Evolutionary conservation across 2,888 invertebrate species (phyloP).

Genomic region (Tuta absoluta): DNA sequence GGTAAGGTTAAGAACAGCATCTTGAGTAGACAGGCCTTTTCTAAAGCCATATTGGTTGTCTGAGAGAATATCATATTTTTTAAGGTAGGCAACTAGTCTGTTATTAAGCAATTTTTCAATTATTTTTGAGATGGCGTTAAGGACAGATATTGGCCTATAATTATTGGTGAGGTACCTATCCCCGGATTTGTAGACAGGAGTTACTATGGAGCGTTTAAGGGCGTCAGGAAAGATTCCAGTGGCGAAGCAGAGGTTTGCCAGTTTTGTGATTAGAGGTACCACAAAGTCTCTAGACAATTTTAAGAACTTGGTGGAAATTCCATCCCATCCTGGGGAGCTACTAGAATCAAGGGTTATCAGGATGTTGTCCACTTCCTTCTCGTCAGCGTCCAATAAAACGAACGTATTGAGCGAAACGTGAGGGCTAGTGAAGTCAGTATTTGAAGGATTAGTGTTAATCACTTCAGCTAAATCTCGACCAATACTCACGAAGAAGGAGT

Average conservation of each 20-base stretch:
- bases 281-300: slow-evolving; percentile 25
- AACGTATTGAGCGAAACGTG: slow-evolving; percentile 1
- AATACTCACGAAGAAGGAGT: slow-evolving; percentile 19
- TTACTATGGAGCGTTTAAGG: slow-evolving; percentile 26
- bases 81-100: not conserved
- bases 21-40: not conserved
- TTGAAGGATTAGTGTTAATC: not conserved
- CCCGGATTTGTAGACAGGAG: slow-evolving; percentile 28
- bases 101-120: too few species aligned
- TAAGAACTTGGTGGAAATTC: slow-evolving; percentile 25
- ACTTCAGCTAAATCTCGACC: slow-evolving; percentile 12
- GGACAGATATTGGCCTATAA: too few species aligned
- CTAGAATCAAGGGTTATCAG: slow-evolving; percentile 19
- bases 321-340: slow-evolving; percentile 21
- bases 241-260: slow-evolving; percentile 29
- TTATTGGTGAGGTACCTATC: not conserved
- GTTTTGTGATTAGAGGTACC: slow-evolving; percentile 25
- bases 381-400: slow-evolving; percentile 25
- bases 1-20: slow-evolving; percentile 2
- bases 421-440: not conserved
- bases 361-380: slow-evolving; percentile 23
- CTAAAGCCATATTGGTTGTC: not conserved
- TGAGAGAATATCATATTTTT: not conserved
- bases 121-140: too few species aligned
- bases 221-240: slow-evolving; percentile 22